A percentile compares a stretch with the other conserved stretches of the same genome.
These are phyloP conservation scores for Acanthurus tractus DNA, from an alignment of 2,797 vertebrate genomes.

Conservation along the genomic window DNA sequence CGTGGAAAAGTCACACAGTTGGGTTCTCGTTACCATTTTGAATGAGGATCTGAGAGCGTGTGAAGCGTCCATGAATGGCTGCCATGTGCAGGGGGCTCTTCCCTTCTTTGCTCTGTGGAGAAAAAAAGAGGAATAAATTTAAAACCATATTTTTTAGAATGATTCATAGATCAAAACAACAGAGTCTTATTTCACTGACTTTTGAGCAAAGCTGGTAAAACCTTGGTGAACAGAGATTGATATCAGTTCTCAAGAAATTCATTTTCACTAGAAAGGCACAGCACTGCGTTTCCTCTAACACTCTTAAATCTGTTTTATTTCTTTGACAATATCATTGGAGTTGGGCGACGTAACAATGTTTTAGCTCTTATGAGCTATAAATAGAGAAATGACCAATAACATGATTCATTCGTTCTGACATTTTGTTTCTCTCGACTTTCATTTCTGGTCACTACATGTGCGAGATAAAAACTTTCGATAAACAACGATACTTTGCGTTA, in stretches of 20 bases:
- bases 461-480: background rate
- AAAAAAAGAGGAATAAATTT: constrained; percentile 8
- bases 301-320: too few species aligned
- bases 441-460: constrained; percentile 1
- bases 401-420: background rate
- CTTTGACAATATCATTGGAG: background rate
- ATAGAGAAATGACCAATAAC: background rate
- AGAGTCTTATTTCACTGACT: background rate
- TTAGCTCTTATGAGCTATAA: background rate
- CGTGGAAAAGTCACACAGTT: background rate
- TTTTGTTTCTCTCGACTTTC: too few species aligned
- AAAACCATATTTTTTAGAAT: background rate
- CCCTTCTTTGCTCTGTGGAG: constrained; percentile 93
- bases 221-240: background rate
- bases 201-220: background rate
- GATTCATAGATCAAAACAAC: background rate
- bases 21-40: constrained; percentile 90
- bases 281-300: too few species aligned
- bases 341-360: background rate
- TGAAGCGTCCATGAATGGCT: constrained; percentile 96
- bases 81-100: constrained; percentile 99
- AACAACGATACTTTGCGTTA: background rate
- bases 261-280: too few species aligned
- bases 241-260: background rate
- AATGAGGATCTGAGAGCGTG: constrained; percentile 97